phyloP scores from a whole-genome alignment of 2,113 vertebrate genomes.

The Prunella himalayana region DNA sequence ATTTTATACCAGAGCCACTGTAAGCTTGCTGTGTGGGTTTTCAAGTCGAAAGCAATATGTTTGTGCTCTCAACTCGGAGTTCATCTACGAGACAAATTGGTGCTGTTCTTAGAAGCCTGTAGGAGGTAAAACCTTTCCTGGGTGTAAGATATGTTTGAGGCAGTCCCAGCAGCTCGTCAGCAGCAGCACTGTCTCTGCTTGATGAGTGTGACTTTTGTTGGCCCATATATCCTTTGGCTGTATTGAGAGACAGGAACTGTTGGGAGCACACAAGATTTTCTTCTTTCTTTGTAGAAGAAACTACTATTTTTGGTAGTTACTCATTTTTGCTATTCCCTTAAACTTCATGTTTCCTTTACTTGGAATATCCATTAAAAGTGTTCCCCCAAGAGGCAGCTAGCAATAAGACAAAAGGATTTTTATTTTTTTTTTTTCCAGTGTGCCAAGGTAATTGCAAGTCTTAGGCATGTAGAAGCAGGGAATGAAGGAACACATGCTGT shows the following conservation, averaged over 20 bases:
- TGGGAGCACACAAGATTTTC: neutral
- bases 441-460: neutral
- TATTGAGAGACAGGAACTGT: neutral
- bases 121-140: neutral
- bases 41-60: neutral
- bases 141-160: neutral
- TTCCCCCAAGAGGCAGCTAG: neutral
- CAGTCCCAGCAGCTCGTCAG: neutral
- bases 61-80: neutral
- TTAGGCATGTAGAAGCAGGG: neutral
- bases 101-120: neutral
- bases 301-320: neutral
- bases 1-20: neutral
- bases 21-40: neutral
- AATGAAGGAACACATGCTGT: neutral
- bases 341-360: neutral
- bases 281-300: neutral
- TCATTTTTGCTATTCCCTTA: neutral
- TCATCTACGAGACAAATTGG: neutral
- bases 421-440: neutral
- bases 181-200: neutral
- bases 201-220: neutral
- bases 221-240: neutral
- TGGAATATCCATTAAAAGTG: neutral
- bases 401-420: neutral